Base-by-base conservation (phyloP, 2,113 vertebrate species). In the Hyperopisus bebe region DNA sequence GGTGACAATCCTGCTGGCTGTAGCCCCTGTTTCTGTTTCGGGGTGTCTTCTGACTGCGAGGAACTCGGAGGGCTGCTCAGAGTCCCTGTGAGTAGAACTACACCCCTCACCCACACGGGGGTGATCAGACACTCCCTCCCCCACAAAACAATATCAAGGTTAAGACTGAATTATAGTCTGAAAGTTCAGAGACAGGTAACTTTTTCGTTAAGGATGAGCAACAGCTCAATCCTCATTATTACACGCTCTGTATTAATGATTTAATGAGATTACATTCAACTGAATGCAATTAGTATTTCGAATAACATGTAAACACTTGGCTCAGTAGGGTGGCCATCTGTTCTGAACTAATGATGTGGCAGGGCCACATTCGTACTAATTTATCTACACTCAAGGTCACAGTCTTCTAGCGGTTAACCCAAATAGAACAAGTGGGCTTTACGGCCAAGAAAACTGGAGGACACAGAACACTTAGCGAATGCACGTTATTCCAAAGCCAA, bases 1-100 rank as follows among this genome's bases (percentile, higher is more conserved):
- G 82, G 87, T 0, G 89, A 92, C 3, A 94, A 95, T 87, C 93
- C 96, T 0, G 89, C 92, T 0, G 98, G 98, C 0, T 99, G 98
- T 92, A 96, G 92, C 11, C 94, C 91, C 0, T 99, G 98, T 91
- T 99, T 98, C 95, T 99, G 98, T 92, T 99, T 95, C 0, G 97
- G 98, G 9, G 91, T 97, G 13, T 97, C 97, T 0, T 89, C 84
- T 0, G 88, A 92, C 74, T 99, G 98, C 91, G 95, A 95, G 0
- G 98, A 98, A 91, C 87, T 94, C 9, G 94, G 97, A 89, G 97
- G 96, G 0, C 93, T 98, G 0, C 91, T 95, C 91, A 94, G 97
- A 92, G 93, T 91, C 13, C 96, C 92, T 0, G 98, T 99, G 91
- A 97, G 97, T 96, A 51, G 5, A 19, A 58, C 51, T 5, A 31